Evolutionary conservation across 2,113 vertebrate genomes (phyloP).

Genomic region (Sterna hirundo): DNA sequence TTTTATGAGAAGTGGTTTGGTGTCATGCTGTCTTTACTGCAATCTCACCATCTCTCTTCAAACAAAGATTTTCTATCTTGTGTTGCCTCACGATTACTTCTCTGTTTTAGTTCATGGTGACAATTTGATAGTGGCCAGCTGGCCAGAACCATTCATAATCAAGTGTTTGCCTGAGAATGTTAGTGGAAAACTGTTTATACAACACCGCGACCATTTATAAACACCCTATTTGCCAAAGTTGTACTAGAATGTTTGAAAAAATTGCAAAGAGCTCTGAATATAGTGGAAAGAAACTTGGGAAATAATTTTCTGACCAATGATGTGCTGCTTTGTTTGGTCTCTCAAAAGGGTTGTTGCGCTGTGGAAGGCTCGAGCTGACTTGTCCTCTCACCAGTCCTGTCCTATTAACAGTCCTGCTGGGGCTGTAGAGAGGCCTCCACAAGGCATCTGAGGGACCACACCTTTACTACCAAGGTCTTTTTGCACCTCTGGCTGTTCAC

Average conservation of each 20-base stretch:
- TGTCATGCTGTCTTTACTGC: background rate
- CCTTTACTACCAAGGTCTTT: background rate
- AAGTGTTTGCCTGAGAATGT: background rate
- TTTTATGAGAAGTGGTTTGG: background rate
- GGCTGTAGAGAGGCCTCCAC: background rate
- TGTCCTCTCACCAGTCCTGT: background rate
- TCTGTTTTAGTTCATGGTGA: background rate
- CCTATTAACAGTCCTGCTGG: background rate
- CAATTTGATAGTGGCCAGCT: background rate
- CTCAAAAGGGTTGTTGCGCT: background rate
- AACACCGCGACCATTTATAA: background rate
- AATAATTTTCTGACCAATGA: background rate
- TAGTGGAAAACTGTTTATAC: background rate
- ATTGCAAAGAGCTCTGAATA: background rate
- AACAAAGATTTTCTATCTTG: background rate
- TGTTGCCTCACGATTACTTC: background rate
- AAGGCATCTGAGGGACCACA: background rate
- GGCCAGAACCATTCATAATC: background rate
- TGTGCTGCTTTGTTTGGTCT: background rate
- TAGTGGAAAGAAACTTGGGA: background rate
- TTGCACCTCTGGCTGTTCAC: background rate
- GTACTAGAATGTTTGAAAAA: background rate
- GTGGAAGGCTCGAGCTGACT: background rate
- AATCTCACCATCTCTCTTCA: background rate
- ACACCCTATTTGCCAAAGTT: background rate